phyloP scores from a whole-genome alignment of 2,113 vertebrate genomes.

The Cnemophilus loriae region DNA sequence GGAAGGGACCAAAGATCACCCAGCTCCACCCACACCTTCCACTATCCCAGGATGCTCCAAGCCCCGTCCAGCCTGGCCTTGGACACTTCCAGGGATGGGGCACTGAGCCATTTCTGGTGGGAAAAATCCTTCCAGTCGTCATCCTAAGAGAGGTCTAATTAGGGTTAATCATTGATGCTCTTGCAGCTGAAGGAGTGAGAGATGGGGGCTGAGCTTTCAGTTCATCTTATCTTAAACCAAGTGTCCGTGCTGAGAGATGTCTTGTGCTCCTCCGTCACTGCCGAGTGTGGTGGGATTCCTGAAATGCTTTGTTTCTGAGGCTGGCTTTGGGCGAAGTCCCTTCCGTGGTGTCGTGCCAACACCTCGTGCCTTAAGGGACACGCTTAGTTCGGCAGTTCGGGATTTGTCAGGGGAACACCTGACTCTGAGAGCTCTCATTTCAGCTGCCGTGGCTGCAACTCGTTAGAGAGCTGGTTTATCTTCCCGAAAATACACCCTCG shows the following conservation, averaged over 20 bases:
- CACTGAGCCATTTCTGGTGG: not conserved
- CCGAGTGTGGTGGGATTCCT: not conserved
- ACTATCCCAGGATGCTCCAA: not conserved
- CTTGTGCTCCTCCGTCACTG: not conserved
- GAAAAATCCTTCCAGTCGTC: not conserved
- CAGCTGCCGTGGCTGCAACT: not conserved
- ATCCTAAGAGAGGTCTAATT: not conserved
- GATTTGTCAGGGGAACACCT: not conserved
- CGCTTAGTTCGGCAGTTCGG: not conserved
- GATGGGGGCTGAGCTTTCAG: not conserved
- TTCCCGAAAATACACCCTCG: not conserved
- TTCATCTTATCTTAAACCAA: not conserved
- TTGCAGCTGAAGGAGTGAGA: not conserved
- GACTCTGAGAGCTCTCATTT: not conserved
- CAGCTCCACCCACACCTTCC: not conserved
- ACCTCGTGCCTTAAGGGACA: not conserved
- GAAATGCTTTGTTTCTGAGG: not conserved
- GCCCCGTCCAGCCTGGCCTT: not conserved
- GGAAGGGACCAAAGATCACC: not conserved
- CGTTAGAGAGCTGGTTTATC: not conserved
- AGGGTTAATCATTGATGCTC: not conserved
- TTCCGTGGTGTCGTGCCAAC: not conserved
- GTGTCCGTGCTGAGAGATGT: not conserved
- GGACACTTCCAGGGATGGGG: not conserved
- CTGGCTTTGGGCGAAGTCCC: not conserved